Conservation (phyloP, 2,113 vertebrate species). For the Catagonus wagneri region DNA sequence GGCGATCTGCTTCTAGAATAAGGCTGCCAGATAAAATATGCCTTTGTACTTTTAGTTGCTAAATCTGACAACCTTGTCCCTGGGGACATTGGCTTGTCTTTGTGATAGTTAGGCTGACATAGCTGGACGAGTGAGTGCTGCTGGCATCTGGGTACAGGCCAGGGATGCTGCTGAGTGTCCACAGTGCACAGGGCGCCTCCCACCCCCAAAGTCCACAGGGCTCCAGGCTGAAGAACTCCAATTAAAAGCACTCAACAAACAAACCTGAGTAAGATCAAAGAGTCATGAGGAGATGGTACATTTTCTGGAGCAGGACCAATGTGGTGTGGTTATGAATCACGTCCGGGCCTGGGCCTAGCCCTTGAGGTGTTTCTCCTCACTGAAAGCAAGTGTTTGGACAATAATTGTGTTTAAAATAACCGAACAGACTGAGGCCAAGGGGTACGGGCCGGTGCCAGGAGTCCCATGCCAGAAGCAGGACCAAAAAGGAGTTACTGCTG, state of each 20-base stretch:
- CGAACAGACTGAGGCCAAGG: background rate
- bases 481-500: background rate
- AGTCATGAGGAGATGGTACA: background rate
- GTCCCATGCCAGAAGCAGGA: background rate
- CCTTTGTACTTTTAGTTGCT: background rate
- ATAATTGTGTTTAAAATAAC: background rate
- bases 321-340: background rate
- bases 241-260: background rate
- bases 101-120: background rate
- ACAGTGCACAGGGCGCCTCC: fast-evolving
- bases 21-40: background rate
- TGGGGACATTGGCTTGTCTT: background rate
- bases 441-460: background rate
- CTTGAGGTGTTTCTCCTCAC: background rate
- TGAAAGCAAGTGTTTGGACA: background rate
- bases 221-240: background rate
- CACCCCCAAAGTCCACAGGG: too few relatives aligned
- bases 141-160: background rate
- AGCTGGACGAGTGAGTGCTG: background rate
- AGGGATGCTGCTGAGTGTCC: background rate
- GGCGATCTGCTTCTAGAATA: background rate
- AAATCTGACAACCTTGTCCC: background rate
- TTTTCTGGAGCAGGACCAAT: background rate
- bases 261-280: background rate
- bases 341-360: background rate